phyloP scores from a whole-genome alignment of 1,140 invertebrate genomes.

The Nautilus pompilius region DNA sequence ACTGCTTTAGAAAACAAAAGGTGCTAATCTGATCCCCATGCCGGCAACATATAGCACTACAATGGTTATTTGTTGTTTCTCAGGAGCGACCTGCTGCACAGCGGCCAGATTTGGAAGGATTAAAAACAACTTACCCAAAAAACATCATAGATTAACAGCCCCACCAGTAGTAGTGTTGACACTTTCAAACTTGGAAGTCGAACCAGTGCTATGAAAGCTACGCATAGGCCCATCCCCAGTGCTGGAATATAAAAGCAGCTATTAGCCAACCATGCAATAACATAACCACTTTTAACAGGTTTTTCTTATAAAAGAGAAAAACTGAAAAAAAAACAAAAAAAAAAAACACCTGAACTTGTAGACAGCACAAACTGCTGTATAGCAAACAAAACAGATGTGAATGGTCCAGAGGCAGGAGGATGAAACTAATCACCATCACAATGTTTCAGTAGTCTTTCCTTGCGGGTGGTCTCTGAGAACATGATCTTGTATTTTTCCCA shows the following conservation, averaged over 20 bases:
- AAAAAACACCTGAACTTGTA: background rate
- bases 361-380: background rate
- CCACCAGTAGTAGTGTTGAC: constrained; percentile 89
- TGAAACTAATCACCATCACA: too few relatives aligned
- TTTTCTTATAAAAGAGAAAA: background rate
- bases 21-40: too few relatives aligned
- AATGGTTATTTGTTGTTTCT: too few relatives aligned
- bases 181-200: constrained; percentile 93
- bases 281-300: too few relatives aligned
- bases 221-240: constrained; percentile 95
- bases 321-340: background rate
- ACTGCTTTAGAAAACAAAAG: too few relatives aligned
- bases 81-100: too few relatives aligned
- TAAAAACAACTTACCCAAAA: constrained; percentile 73
- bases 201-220: constrained; percentile 95
- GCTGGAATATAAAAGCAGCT: constrained; percentile 60
- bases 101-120: background rate
- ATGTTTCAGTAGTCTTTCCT: too few relatives aligned
- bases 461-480: too few relatives aligned
- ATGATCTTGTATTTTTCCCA: too few relatives aligned
- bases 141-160: constrained; percentile 93
- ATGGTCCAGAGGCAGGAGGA: too few relatives aligned
- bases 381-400: too few relatives aligned
- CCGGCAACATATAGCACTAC: too few relatives aligned
- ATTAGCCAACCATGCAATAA: background rate